phyloP scores from a whole-genome alignment of 2,888 invertebrate species.

The Agonopterix subpropinquella region DNA sequence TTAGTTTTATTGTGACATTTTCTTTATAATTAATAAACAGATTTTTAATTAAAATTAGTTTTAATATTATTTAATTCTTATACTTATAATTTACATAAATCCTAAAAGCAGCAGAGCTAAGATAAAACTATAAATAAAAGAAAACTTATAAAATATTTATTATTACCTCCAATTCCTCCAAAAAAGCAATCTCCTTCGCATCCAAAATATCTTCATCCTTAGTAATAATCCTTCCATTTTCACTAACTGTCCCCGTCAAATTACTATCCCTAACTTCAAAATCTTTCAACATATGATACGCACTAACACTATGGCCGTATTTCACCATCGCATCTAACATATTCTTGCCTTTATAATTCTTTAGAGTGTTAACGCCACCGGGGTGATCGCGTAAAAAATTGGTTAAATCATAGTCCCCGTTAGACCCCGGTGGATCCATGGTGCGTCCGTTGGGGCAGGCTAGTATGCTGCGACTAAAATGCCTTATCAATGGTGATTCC shows the following conservation, averaged over 20 bases:
- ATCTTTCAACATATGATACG: slow-evolving; percentile 79
- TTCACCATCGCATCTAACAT: slow-evolving; percentile 71
- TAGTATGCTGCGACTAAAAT: not conserved
- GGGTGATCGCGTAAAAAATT: slow-evolving; percentile 83
- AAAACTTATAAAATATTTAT: not conserved
- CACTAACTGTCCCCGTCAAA: slow-evolving; percentile 53
- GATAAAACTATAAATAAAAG: not conserved
- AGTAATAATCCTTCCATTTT: slow-evolving; percentile 55
- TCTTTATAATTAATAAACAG: too few relatives aligned
- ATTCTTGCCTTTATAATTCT: slow-evolving; percentile 70
- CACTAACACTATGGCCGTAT: slow-evolving; percentile 78
- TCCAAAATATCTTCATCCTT: slow-evolving; percentile 38
- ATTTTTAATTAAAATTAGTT: too few relatives aligned
- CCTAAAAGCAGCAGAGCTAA: too few relatives aligned
- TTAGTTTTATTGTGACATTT: too few relatives aligned
- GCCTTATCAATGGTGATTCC: slow-evolving; percentile 11
- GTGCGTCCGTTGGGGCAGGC: not conserved
- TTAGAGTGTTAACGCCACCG: slow-evolving; percentile 81
- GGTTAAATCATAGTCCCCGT: slow-evolving; percentile 77
- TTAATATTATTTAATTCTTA: too few relatives aligned
- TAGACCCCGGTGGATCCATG: slow-evolving; percentile 20
- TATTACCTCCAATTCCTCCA: slow-evolving; percentile 62
- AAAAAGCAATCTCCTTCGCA: slow-evolving; percentile 44
- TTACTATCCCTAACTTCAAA: slow-evolving; percentile 65
- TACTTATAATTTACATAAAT: too few relatives aligned